phyloP scores from a whole-genome alignment of 1,140 invertebrate genomes.

The Trialeurodes vaporariorum region DNA sequence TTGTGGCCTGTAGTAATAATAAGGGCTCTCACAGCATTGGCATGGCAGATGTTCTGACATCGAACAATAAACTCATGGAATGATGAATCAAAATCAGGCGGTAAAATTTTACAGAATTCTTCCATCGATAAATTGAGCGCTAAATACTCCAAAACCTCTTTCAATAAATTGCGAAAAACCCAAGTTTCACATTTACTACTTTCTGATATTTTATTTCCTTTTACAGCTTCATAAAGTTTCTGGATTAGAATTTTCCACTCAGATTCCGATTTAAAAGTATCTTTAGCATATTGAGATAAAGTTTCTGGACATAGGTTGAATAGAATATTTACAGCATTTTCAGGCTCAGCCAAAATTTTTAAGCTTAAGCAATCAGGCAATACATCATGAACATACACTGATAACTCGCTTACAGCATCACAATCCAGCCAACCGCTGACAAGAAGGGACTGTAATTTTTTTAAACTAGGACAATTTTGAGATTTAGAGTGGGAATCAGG shows the following conservation, averaged over 20 bases:
- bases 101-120: conserved; percentile 17
- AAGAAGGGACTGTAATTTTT: conserved; percentile 23
- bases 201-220: not conserved
- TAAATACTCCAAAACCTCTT: conserved; percentile 20
- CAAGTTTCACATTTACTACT: not conserved
- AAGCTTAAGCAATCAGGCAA: conserved; percentile 25
- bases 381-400: conserved; percentile 26
- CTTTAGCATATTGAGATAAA: conserved; percentile 5
- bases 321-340: conserved; percentile 7
- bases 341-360: conserved; percentile 23
- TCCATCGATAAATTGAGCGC: conserved; percentile 15
- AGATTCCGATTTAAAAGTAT: conserved; percentile 11
- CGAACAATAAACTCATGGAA: conserved; percentile 22
- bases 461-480: conserved; percentile 4
- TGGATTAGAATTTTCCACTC: conserved; percentile 11
- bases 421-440: conserved; percentile 24
- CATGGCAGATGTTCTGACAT: conserved; percentile 33
- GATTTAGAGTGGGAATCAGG: conserved; percentile 9
- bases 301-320: conserved; percentile 5
- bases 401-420: conserved; percentile 22
- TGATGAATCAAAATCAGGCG: conserved; percentile 1
- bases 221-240: conserved; percentile 1
- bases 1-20: conserved; percentile 47
- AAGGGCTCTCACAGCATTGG: conserved; percentile 46
- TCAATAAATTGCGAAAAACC: not conserved